Conservation (phyloP, 30 jellyfish, hydroid and myxozoan species). For the Sanderia malayensis region DNA sequence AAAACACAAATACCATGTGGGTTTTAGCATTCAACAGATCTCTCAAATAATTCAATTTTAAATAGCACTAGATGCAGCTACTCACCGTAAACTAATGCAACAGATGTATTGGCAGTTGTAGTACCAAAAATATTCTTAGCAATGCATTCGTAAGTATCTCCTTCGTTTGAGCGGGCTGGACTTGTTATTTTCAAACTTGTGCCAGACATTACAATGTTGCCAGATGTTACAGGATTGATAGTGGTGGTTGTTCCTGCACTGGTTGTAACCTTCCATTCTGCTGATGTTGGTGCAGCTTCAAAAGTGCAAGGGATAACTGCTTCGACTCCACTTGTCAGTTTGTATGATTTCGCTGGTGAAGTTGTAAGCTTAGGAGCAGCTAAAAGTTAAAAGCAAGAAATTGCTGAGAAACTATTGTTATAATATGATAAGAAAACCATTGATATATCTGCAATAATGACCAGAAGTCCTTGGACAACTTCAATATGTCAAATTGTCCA, state of each 20-base stretch:
- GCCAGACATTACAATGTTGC: slow-evolving; percentile 10
- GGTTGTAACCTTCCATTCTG: slow-evolving; percentile 20
- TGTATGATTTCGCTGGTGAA: slow-evolving; percentile 26
- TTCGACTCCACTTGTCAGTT: slow-evolving; percentile 28
- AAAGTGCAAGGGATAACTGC: slow-evolving; percentile 37
- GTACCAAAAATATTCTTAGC: slow-evolving; percentile 27
- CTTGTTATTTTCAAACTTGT: slow-evolving; percentile 29
- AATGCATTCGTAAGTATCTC: slow-evolving; percentile 16
- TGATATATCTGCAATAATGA: no score
- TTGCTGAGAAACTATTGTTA: no score
- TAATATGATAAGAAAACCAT: no score
- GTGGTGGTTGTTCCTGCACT: background rate
- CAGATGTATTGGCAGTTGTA: slow-evolving; percentile 14
- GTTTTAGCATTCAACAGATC: no score
- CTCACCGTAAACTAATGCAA: slow-evolving; percentile 33
- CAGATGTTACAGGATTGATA: slow-evolving; percentile 11
- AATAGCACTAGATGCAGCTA: background rate
- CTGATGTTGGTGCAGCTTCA: slow-evolving; percentile 6
- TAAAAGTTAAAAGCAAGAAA: no score
- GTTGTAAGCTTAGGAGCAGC: slow-evolving; percentile 27
- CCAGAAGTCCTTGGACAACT: no score
- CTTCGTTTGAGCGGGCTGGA: slow-evolving; percentile 10
- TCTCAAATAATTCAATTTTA: no score
- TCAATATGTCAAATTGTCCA: no score
- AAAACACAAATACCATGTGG: no score